phyloP scores from a whole-genome alignment of 2,113 vertebrate genomes.

The Pterophyllum scalare region DNA sequence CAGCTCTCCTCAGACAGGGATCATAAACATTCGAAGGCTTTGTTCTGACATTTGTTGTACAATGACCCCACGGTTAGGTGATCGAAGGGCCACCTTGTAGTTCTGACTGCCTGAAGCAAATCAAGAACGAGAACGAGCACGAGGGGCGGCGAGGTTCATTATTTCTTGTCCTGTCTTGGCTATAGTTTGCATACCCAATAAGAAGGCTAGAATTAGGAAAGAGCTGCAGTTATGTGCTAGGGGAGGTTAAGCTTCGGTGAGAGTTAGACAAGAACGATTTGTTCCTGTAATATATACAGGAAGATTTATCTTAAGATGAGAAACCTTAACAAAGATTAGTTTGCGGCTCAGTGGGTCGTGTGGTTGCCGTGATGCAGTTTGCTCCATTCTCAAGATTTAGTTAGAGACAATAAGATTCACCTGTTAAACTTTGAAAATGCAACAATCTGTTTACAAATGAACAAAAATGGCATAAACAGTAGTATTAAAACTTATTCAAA shows the following conservation, averaged over 20 bases:
- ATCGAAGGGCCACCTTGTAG: slow-evolving; percentile 37
- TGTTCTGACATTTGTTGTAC: slow-evolving; percentile 17
- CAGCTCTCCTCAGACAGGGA: slow-evolving; percentile 17
- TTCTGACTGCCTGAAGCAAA: not conserved
- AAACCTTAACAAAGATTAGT: slow-evolving; percentile 22
- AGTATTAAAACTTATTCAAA: not conserved
- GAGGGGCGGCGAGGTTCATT: not conserved
- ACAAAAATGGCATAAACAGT: not conserved
- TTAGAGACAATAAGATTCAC: not conserved
- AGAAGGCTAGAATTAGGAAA: slow-evolving; percentile 14
- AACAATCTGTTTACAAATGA: not conserved
- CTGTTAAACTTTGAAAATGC: not conserved
- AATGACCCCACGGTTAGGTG: slow-evolving; percentile 4
- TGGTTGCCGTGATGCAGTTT: slow-evolving; percentile 9
- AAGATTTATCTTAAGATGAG: slow-evolving; percentile 19
- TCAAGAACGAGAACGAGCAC: slow-evolving; percentile 8
- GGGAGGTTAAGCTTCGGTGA: slow-evolving; percentile 26
- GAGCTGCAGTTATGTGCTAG: not conserved
- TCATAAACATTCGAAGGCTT: slow-evolving; percentile 32
- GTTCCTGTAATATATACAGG: slow-evolving; percentile 10
- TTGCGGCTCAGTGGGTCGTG: slow-evolving; percentile 15
- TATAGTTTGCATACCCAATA: not conserved
- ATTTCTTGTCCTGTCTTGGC: not conserved
- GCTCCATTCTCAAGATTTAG: not conserved
- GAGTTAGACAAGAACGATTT: slow-evolving; percentile 29